Evolutionary conservation across 2,888 invertebrate species (phyloP), one percentile per base, ranked within the genome.

Genomic region (Tolmerus cingulatus): DNA sequence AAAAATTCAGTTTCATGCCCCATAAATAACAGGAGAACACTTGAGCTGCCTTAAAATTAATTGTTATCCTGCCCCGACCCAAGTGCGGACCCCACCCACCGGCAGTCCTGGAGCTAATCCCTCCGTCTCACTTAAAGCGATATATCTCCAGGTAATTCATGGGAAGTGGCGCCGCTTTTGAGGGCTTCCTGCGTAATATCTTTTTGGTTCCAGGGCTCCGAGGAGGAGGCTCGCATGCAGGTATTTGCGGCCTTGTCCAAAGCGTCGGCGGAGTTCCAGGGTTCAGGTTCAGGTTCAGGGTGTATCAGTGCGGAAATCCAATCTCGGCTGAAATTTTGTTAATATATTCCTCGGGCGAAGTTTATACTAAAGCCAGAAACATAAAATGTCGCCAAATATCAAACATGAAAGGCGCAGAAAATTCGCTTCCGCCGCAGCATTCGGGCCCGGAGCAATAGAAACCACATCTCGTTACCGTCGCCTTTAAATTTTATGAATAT

Each of bases 401-500:
- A 82, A 46, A 66, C 66, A 82, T 82, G 82, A 82, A 82, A 82
- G 82, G 82, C 40, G 19, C 27, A 37, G 57, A 82, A 82, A 55
- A 82, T 82, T 82, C 82, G 82, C 57, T 82, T 82, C 82, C 82
- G 66, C 57, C 57, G 34, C 66, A 57, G 37, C 55, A 55, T 82
- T 37, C 37, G 40, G 51, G 34, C 82, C 34, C 37, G 5, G n/a
- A 74, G 79, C 87, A 87, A 78, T 74, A 78, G 74, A 79, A 79
- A 74, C 84, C 84, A 81, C 77, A 43, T 86, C 84, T 86, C 77
- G 82, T 77, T 66, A 86, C 82, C 87, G 84, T 88, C 82, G 86
- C 86, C 74, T 88, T 88, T 87, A 88, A 88, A 88, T 88, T 88
- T 88, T 88, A 88, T 88, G 86, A 86, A 88, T 88, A 86, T 88